These are phyloP conservation scores for Andrena fulva DNA, from an alignment of 2,888 invertebrate genomes.

Conservation along the genomic window DNA sequence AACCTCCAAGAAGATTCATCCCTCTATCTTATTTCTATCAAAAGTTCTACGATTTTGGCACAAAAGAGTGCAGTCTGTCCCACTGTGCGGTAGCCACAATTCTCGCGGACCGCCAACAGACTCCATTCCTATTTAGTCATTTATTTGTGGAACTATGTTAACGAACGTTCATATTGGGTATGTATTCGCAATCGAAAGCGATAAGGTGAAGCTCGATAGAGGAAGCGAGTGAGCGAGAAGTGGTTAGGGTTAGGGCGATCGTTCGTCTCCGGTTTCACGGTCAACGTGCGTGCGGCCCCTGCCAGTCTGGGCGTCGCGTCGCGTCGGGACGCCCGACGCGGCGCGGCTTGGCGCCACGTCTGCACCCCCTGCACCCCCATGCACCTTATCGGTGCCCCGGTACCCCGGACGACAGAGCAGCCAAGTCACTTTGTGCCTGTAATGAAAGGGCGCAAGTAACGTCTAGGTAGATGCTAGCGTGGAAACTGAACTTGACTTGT, in stretches of 20 bases:
- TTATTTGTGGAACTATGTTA: too few relatives aligned
- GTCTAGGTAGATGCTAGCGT: not conserved
- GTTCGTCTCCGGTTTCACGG: constrained; percentile 75
- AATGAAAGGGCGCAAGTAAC: not conserved
- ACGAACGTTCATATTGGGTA: too few relatives aligned
- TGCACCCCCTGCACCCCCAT: constrained; percentile 41
- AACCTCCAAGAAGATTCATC: too few relatives aligned
- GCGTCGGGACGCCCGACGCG: constrained; percentile 76
- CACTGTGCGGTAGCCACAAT: too few relatives aligned
- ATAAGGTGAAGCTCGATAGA: not conserved
- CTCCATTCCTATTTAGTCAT: too few relatives aligned
- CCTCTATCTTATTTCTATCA: too few relatives aligned
- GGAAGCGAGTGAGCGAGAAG: not conserved
- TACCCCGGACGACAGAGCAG: constrained; percentile 46
- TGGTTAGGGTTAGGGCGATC: not conserved
- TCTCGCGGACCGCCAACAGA: too few relatives aligned
- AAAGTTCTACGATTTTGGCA: too few relatives aligned
- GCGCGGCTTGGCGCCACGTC: constrained; percentile 71
- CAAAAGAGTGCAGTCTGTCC: too few relatives aligned
- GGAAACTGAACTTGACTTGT: constrained; percentile 40
- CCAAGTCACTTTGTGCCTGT: not conserved
- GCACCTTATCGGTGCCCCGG: constrained; percentile 16
- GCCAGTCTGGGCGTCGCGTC: constrained; percentile 76
- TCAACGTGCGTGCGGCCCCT: constrained; percentile 81
- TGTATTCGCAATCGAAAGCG: too few relatives aligned